phyloP scores from a whole-genome alignment of 2,888 invertebrate species.

The Noctua janthina region DNA sequence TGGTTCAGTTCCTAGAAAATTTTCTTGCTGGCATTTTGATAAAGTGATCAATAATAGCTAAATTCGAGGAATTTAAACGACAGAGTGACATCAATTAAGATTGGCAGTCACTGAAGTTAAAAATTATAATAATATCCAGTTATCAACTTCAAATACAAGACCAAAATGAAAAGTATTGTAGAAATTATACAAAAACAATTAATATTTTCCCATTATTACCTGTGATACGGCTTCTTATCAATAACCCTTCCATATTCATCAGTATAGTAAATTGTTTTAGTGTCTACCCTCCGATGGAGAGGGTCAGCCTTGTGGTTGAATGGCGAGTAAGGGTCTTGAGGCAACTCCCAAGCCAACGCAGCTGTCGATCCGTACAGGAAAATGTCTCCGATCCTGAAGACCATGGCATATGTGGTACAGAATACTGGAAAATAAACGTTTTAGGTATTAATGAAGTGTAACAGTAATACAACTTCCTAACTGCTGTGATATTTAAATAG shows the following conservation, averaged over 20 bases:
- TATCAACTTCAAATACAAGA: neutral
- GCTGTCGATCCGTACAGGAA: conserved; percentile 93
- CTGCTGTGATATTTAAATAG: neutral
- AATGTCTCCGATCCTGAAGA: conserved; percentile 89
- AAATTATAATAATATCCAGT: neutral
- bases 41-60: neutral
- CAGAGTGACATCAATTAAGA: neutral
- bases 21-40: neutral
- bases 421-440: conserved; percentile 86
- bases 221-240: conserved; percentile 80
- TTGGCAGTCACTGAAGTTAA: neutral
- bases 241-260: conserved; percentile 82
- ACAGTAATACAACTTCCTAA: no score
- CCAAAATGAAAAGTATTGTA: neutral
- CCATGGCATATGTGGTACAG: conserved; percentile 90
- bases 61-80: neutral
- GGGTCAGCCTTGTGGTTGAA: conserved; percentile 86
- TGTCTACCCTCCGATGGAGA: conserved; percentile 83
- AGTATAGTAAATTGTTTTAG: conserved; percentile 81
- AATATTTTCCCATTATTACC: conserved; percentile 68
- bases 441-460: neutral
- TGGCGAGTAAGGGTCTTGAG: conserved; percentile 91
- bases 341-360: conserved; percentile 94
- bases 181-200: neutral
- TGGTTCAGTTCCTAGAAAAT: neutral